A percentile compares a stretch with the other conserved stretches of the same genome.
Conservation (phyloP, 2,888 invertebrate genomes). For the Junonia oenone region DNA sequence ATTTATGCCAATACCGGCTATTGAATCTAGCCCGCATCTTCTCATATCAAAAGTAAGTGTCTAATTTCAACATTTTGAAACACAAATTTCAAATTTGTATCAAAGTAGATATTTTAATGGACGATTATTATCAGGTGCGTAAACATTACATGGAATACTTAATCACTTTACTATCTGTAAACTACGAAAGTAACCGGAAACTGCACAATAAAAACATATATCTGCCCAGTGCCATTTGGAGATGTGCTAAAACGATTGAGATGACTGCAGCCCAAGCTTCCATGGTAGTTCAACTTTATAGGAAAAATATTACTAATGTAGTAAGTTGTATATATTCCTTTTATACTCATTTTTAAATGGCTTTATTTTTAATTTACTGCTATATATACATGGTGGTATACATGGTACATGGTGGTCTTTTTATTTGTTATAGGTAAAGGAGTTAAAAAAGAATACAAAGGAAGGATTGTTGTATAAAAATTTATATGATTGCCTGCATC, state of each 20-base stretch:
- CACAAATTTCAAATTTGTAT: background rate
- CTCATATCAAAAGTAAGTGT: constrained; percentile 63
- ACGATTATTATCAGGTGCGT: constrained; percentile 50
- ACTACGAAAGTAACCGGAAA: constrained; percentile 64
- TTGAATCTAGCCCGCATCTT: constrained; percentile 62
- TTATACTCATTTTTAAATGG: too few relatives aligned
- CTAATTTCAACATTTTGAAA: background rate
- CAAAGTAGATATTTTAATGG: constrained; percentile 5
- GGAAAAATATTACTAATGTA: constrained; percentile 54
- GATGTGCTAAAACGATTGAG: constrained; percentile 68
- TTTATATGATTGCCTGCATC: constrained; percentile 53
- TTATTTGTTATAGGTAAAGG: constrained; percentile 48
- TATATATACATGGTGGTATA: background rate
- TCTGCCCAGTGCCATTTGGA: constrained; percentile 69
- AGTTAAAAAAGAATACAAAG: constrained; percentile 57
- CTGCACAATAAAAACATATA: constrained; percentile 61
- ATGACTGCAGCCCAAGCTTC: constrained; percentile 61
- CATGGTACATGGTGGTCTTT: too few relatives aligned
- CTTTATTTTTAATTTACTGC: background rate
- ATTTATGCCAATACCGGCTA: constrained; percentile 55
- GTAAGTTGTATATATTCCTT: too few relatives aligned
- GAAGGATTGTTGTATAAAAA: constrained; percentile 55
- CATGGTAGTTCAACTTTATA: constrained; percentile 67
- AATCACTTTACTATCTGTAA: constrained; percentile 56
- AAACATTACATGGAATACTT: constrained; percentile 71